Evolutionary conservation across 1,140 invertebrate genomes (phyloP).

Genomic region (Drosophila sturtevanti): DNA sequence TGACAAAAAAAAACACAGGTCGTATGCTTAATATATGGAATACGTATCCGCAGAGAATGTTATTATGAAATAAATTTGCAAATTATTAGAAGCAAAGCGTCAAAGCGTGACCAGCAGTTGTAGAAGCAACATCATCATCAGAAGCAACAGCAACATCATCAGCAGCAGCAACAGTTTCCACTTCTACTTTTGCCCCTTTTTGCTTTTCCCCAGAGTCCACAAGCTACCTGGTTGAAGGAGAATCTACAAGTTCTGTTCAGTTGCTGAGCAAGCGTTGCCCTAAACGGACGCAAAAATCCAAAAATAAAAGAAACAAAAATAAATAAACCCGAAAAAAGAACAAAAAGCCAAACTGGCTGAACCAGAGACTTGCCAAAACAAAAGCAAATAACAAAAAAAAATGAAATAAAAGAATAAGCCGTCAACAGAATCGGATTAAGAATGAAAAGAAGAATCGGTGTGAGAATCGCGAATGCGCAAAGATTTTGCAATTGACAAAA

Average conservation of each 20-base stretch:
- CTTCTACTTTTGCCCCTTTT: neutral
- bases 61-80: constrained; percentile 16
- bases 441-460: neutral
- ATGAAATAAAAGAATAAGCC: neutral
- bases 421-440: neutral
- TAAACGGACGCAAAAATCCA: constrained; percentile 47
- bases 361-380: neutral
- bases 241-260: constrained; percentile 37
- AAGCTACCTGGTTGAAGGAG: constrained; percentile 10
- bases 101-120: constrained; percentile 12
- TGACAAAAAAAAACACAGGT: neutral
- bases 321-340: neutral
- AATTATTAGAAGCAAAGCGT: constrained; percentile 10
- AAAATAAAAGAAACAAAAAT: neutral
- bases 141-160: constrained; percentile 10
- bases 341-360: constrained; percentile 4
- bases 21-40: constrained; percentile 4
- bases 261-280: constrained; percentile 54
- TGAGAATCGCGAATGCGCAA: neutral
- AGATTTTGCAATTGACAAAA: neutral
- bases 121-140: constrained; percentile 9
- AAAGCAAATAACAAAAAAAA: neutral
- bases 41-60: neutral
- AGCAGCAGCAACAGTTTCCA: constrained; percentile 25
- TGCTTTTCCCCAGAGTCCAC: neutral